These are phyloP conservation scores for Cnemophilus loriae DNA, from an alignment of 2,113 vertebrate species.

Conservation along the genomic window DNA sequence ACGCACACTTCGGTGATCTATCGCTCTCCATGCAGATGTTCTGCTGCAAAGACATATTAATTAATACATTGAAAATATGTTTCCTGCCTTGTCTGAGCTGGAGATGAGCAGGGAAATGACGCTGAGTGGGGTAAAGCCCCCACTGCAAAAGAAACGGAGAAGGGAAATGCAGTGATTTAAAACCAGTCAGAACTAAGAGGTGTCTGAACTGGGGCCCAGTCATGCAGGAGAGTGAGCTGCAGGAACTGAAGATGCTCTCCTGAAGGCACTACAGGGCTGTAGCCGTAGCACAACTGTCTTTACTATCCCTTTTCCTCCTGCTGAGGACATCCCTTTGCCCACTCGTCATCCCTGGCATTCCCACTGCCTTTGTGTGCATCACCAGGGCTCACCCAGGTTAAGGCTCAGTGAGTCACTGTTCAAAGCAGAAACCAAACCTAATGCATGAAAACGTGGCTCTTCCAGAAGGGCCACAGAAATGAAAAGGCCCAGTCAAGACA, in stretches of 20 bases:
- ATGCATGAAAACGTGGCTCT: not conserved
- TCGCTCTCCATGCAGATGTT: conserved; percentile 64
- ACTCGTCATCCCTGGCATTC: not conserved
- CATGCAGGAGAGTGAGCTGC: accelerated
- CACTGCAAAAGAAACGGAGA: not conserved
- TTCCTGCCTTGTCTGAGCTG: conserved; percentile 51
- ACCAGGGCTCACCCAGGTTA: not conserved
- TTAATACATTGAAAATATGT: conserved; percentile 62
- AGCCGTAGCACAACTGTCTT: not conserved
- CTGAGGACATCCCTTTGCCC: not conserved
- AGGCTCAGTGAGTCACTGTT: not conserved
- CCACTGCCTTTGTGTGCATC: not conserved
- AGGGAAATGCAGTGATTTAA: not conserved
- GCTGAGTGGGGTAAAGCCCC: conserved; percentile 15
- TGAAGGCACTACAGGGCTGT: accelerated
- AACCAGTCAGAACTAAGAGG: not conserved
- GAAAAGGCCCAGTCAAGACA: not conserved
- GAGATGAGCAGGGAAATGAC: conserved; percentile 18
- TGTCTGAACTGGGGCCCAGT: not conserved
- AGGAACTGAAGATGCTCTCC: not conserved
- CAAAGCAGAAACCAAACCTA: not conserved
- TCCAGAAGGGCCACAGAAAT: not conserved
- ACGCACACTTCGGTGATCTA: conserved; percentile 44
- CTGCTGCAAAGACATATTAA: conserved; percentile 59
- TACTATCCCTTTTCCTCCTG: not conserved